A percentile compares a stretch with the other conserved stretches of the same genome.
Evolutionary conservation across 1,140 invertebrate genomes (phyloP).

Genomic region (Dolichoris vasculosae): DNA sequence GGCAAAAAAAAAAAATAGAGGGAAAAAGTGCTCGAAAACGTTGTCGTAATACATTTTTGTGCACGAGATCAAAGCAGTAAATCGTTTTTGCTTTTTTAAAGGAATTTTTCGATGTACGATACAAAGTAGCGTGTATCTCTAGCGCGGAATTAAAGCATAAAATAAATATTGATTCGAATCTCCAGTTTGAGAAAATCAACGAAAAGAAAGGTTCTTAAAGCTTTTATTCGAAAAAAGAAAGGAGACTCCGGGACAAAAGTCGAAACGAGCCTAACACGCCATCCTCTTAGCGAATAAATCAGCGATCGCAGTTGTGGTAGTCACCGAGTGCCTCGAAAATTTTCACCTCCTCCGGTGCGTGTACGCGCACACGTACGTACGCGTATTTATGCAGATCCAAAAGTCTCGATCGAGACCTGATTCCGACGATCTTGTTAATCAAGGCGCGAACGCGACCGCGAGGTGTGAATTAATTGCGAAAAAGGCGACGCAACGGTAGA

Average conservation of each 20-base stretch:
- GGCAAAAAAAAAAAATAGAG: no score
- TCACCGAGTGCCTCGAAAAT: constrained; percentile 20
- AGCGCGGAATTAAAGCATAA: constrained; percentile 4
- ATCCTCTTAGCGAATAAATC: constrained; percentile 34
- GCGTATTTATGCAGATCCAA: constrained; percentile 43
- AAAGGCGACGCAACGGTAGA: constrained; percentile 42
- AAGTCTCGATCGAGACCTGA: background rate
- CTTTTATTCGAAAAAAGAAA: background rate
- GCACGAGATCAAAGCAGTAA: background rate
- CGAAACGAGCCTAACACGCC: constrained; percentile 40
- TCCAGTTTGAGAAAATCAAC: background rate
- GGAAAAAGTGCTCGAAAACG: background rate
- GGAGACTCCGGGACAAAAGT: constrained; percentile 14
- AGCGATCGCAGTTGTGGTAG: background rate
- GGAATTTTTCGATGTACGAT: background rate
- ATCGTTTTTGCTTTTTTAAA: background rate
- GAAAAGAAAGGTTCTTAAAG: background rate
- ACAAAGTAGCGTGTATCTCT: background rate
- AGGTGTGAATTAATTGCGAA: constrained; percentile 51
- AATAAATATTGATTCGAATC: constrained; percentile 37
- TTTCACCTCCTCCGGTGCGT: background rate
- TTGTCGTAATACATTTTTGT: background rate
- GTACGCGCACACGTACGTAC: background rate
- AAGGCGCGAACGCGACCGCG: constrained; percentile 28
- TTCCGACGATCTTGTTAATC: constrained; percentile 49